A percentile compares a stretch with the other conserved stretches of the same genome.
These are phyloP conservation scores for Ramazzottius varieornatus DNA, from an alignment of 2,888 invertebrate species.

Conservation along the genomic window DNA sequence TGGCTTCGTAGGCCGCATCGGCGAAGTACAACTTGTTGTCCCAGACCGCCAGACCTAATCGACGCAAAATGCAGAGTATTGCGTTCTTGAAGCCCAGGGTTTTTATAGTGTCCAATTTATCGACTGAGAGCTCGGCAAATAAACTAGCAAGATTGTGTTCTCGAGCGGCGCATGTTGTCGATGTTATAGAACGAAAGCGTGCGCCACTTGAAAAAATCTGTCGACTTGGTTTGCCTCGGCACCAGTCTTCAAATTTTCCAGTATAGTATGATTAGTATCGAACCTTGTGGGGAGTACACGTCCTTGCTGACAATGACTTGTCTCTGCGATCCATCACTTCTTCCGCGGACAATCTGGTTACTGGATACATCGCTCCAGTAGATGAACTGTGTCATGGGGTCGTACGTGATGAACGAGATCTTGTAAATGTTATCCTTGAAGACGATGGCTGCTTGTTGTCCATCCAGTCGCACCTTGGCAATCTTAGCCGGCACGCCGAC, in stretches of 20 bases:
- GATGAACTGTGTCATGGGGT: constrained; percentile 9
- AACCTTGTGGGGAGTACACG: not conserved
- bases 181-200: too few relatives aligned
- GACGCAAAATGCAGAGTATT: too few relatives aligned
- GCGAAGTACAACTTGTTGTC: constrained; percentile 57
- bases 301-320: not conserved
- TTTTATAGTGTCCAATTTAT: too few relatives aligned
- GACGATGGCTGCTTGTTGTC: constrained; percentile 45
- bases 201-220: too few relatives aligned
- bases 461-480: constrained; percentile 66
- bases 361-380: constrained; percentile 11
- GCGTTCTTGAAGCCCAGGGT: too few relatives aligned
- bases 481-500: constrained; percentile 64
- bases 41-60: constrained; percentile 45
- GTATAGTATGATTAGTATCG: too few relatives aligned
- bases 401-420: constrained; percentile 5
- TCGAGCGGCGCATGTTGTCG: too few relatives aligned
- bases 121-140: too few relatives aligned
- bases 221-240: too few relatives aligned
- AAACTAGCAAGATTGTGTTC: too few relatives aligned
- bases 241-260: too few relatives aligned
- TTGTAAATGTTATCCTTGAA: constrained; percentile 35
- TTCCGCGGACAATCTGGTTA: not conserved
- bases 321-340: not conserved
- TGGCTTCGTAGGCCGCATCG: constrained; percentile 64